Evolutionary conservation across 2,797 vertebrate genomes (phyloP).

Genomic region (Hypotaenidia philippensis): DNA sequence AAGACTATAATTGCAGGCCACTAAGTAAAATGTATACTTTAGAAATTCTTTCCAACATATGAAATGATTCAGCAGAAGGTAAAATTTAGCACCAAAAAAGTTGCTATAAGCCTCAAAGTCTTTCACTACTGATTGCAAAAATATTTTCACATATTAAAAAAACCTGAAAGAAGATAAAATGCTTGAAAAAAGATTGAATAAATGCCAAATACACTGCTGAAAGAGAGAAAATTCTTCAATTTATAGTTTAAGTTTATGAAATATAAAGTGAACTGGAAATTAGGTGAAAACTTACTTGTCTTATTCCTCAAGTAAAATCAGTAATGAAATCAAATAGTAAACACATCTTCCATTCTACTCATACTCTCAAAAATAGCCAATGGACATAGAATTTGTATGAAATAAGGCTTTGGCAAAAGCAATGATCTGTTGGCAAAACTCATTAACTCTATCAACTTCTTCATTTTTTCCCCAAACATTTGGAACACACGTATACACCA

Average conservation of each 20-base stretch:
- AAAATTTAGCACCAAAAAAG: not conserved
- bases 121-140: not conserved
- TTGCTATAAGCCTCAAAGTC: not conserved
- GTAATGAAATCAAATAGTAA: not conserved
- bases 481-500: not conserved
- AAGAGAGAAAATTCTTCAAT: slow-evolving; percentile 22
- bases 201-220: not conserved
- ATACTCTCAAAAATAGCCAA: not conserved
- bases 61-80: slow-evolving; percentile 14
- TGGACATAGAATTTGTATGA: not conserved
- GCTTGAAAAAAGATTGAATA: not conserved
- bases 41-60: slow-evolving; percentile 47
- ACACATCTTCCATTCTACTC: not conserved
- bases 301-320: not conserved
- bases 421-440: not conserved
- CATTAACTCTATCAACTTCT: not conserved
- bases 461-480: not conserved
- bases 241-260: slow-evolving; percentile 26
- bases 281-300: not conserved
- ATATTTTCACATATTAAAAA: not conserved
- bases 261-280: not conserved
- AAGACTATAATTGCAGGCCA: slow-evolving; percentile 26
- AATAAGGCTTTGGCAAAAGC: not conserved
- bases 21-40: slow-evolving; percentile 35
- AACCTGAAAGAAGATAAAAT: not conserved